Conservation (phyloP, 2,113 vertebrate species). For the Corythaixoides concolor region DNA sequence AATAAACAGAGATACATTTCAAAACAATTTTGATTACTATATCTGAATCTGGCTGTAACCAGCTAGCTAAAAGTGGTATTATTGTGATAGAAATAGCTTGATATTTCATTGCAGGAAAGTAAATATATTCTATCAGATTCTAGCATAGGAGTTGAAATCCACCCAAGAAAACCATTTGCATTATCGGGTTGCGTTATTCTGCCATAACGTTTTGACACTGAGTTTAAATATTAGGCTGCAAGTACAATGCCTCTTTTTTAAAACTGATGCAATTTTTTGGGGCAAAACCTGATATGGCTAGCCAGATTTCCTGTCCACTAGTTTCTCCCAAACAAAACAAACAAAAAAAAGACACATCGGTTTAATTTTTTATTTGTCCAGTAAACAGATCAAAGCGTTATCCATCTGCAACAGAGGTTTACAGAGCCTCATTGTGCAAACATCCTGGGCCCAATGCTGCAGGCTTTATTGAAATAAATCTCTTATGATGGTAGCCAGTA, state of each 20-base stretch:
- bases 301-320: neutral
- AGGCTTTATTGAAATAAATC: neutral
- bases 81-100: neutral
- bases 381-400: constrained; percentile 30
- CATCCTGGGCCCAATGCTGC: neutral
- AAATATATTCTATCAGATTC: neutral
- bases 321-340: neutral
- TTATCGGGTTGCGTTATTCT: constrained; percentile 13
- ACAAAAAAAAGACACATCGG: neutral
- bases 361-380: constrained; percentile 8
- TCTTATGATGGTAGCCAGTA: neutral
- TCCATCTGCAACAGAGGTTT: neutral
- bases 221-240: constrained; percentile 43
- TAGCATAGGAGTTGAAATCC: constrained; percentile 15
- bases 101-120: neutral
- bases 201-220: neutral
- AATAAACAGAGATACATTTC: constrained; percentile 6
- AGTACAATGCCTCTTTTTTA: constrained; percentile 11
- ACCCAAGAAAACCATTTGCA: constrained; percentile 36
- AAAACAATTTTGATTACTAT: neutral
- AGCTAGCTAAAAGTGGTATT: neutral
- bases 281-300: neutral
- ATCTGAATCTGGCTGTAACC: neutral
- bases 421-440: neutral
- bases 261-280: neutral